Conservation (phyloP, 2,888 invertebrate genomes). For the Brachyopa scutellaris region DNA sequence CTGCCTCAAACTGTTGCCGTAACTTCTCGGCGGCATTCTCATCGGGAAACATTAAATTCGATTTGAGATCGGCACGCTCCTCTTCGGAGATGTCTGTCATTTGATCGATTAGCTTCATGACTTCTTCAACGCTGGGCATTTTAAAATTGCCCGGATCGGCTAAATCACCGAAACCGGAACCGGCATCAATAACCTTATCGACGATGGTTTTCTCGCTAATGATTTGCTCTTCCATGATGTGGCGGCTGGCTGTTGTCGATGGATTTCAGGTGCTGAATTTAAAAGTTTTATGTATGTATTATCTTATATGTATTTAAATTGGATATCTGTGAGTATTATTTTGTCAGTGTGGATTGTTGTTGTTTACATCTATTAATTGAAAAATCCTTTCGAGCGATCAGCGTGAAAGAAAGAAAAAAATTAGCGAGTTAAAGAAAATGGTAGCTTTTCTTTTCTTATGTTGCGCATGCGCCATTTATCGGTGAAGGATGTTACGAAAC, state of each 20-base stretch:
- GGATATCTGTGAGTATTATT: not conserved
- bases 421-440: slow-evolving; percentile 16
- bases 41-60: slow-evolving; percentile 82
- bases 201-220: slow-evolving; percentile 71
- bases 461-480: slow-evolving; percentile 12
- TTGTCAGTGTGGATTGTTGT: slow-evolving; percentile 25
- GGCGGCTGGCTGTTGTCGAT: slow-evolving; percentile 2
- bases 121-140: slow-evolving; percentile 84
- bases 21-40: slow-evolving; percentile 79
- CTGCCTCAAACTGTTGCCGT: slow-evolving; percentile 47
- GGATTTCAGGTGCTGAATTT: slow-evolving; percentile 40
- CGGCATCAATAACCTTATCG: slow-evolving; percentile 74
- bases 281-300: slow-evolving; percentile 26
- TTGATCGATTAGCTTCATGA: slow-evolving; percentile 84
- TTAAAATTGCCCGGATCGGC: slow-evolving; percentile 78
- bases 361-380: slow-evolving; percentile 48
- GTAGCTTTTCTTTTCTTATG: not conserved
- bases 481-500: not conserved
- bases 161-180: slow-evolving; percentile 74
- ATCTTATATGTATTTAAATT: slow-evolving; percentile 12
- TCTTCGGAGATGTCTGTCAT: slow-evolving; percentile 85
- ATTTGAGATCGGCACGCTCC: slow-evolving; percentile 84
- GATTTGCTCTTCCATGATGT: slow-evolving; percentile 49
- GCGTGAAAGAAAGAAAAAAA: slow-evolving; percentile 64
- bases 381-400: slow-evolving; percentile 55